phyloP scores from a whole-genome alignment of 1,140 invertebrate species.

The Bombus impatiens region DNA sequence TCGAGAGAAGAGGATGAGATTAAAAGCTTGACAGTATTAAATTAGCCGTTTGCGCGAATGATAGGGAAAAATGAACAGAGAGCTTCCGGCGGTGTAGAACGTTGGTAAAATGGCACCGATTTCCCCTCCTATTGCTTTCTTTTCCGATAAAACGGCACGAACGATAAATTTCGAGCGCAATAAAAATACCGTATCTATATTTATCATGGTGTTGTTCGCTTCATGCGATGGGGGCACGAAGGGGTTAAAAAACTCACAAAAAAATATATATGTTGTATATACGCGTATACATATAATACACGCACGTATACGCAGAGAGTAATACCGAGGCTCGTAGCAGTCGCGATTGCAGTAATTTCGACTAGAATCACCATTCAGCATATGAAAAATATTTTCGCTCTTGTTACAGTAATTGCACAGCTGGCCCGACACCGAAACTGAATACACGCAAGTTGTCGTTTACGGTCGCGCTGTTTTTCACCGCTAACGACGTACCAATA shows the following conservation, averaged over 20 bases:
- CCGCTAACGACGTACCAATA: background rate
- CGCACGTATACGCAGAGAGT: background rate
- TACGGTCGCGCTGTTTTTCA: constrained; percentile 9
- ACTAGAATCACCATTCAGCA: constrained; percentile 1
- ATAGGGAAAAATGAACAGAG: background rate
- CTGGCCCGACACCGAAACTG: background rate
- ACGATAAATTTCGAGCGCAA: constrained; percentile 16
- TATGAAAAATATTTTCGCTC: constrained; percentile 23
- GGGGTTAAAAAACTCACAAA: constrained; percentile 1
- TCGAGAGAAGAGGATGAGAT: background rate
- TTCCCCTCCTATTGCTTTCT: background rate
- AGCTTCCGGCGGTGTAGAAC: no score
- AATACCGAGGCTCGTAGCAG: background rate
- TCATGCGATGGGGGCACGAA: background rate
- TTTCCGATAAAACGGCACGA: constrained; percentile 12
- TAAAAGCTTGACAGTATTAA: constrained; percentile 7
- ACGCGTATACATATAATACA: background rate
- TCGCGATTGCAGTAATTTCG: constrained; percentile 19
- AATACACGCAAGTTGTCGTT: constrained; percentile 29
- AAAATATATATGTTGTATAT: background rate
- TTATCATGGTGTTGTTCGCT: constrained; percentile 35
- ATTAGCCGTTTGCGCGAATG: background rate
- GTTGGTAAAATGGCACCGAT: constrained; percentile 3
- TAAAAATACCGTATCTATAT: constrained; percentile 33
- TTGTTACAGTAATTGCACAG: constrained; percentile 24